Evolutionary conservation across 2,888 invertebrate genomes (phyloP), one percentile per base, ranked within the genome.

Genomic region (Zygothrica quintamaculata): DNA sequence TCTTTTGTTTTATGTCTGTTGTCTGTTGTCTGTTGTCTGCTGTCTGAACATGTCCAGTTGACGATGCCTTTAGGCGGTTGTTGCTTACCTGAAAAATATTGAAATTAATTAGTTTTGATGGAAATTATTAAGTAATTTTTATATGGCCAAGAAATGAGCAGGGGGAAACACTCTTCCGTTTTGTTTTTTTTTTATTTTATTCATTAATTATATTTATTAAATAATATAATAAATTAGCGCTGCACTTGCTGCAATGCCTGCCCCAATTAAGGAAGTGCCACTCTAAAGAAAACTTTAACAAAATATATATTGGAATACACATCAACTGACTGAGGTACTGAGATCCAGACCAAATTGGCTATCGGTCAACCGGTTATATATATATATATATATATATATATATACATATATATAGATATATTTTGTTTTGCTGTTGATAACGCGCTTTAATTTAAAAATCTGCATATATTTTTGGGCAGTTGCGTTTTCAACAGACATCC

Each of bases 71-170:
- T 51, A 26, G 70, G 78, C 61, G n/a, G 22, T 6, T 42, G 33
- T 51, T 50, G 56, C 55, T 46, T 62, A 57, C 33, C 67, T 74
- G 84, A 71, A 80, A 72, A 77, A 84, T 82, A 84, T 85, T 77
- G 75, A 84, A 65, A 82, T 77, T 84, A 84, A 84, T 84, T 80
- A 82, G 65, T 82, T 82, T 67, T 79, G 84, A 80, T 74, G 72
- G 72, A 69, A 85, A 80, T 85, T 84, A 84, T 84, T 82, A 84
- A 84, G 84, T 85, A 85, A 84, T 84, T 84, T 85, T 73, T 58
- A 71, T 73, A 61, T 47, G 58, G 67, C 26, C 66, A 55, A 57
- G 61, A 75, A 75, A 75, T 64, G 66, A 70, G 77, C 53, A 25
- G 43, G 39, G 33, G 43, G 39, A 29, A 29, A 51, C 18, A 48